Evolutionary conservation across 2,797 vertebrate genomes (phyloP).

Genomic region (Coluber constrictor): DNA sequence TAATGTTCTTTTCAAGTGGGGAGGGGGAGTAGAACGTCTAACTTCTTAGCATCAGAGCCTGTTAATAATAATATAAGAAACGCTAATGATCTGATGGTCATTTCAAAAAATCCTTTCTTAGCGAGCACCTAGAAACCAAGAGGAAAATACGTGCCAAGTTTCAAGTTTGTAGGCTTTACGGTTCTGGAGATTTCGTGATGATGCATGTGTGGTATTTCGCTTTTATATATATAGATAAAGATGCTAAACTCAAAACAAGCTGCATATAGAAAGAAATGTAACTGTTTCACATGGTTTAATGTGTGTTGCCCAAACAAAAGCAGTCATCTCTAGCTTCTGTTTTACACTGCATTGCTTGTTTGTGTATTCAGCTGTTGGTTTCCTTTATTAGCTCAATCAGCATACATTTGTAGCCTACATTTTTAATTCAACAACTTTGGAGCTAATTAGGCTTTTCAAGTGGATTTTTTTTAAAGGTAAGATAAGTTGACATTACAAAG

Average conservation of each 20-base stretch:
- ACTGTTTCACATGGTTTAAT: constrained; percentile 21
- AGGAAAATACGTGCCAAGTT: too few relatives aligned
- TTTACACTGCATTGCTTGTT: background rate
- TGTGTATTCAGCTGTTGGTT: background rate
- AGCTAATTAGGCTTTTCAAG: constrained; percentile 5
- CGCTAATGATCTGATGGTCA: too few relatives aligned
- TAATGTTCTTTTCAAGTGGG: too few relatives aligned
- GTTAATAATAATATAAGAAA: too few relatives aligned
- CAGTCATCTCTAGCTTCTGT: background rate
- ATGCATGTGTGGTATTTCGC: too few relatives aligned
- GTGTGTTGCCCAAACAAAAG: background rate
- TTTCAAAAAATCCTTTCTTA: too few relatives aligned
- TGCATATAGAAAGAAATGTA: background rate
- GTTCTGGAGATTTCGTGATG: too few relatives aligned
- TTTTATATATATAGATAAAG: background rate
- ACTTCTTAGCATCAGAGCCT: too few relatives aligned
- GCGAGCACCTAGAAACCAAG: too few relatives aligned
- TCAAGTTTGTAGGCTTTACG: too few relatives aligned
- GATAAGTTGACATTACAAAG: background rate
- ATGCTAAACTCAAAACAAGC: background rate
- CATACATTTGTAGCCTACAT: background rate
- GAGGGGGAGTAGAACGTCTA: too few relatives aligned
- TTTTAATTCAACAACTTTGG: constrained; percentile 6
- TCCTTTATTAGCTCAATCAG: background rate
- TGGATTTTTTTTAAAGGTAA: background rate